Conservation (phyloP, 2,797 vertebrate species). For the Sebastolobus altivelis region DNA sequence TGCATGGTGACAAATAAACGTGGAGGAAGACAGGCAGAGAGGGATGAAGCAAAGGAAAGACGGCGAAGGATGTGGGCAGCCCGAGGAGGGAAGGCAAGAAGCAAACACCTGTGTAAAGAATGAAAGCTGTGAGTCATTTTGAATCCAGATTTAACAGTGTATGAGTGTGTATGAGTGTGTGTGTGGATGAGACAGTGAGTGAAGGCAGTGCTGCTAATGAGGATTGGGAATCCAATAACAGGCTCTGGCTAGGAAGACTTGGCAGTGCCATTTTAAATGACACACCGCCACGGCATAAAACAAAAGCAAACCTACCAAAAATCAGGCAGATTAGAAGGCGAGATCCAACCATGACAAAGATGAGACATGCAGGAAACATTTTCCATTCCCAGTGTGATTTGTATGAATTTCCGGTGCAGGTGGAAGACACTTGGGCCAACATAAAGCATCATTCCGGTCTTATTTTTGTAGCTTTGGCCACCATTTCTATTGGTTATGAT, state of each 20-base stretch:
- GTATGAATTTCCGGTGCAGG: slow-evolving; percentile 12
- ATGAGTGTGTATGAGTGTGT: slow-evolving; percentile 39
- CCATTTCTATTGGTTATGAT: not conserved
- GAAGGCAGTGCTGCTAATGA: slow-evolving; percentile 67
- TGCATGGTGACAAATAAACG: slow-evolving; percentile 70
- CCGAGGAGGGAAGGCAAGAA: slow-evolving; percentile 59
- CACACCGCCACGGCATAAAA: slow-evolving; percentile 48
- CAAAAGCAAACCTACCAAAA: slow-evolving; percentile 54
- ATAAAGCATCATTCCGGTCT: not conserved
- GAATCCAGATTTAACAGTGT: slow-evolving; percentile 60
- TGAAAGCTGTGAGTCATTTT: slow-evolving; percentile 69
- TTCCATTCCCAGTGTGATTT: slow-evolving; percentile 11
- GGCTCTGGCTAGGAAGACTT: slow-evolving; percentile 43
- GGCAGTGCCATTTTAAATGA: slow-evolving; percentile 66
- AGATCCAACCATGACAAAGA: slow-evolving; percentile 50
- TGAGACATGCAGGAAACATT: slow-evolving; percentile 40
- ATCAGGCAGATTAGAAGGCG: slow-evolving; percentile 42
- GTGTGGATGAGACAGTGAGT: slow-evolving; percentile 53
- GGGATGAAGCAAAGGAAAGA: slow-evolving; percentile 62
- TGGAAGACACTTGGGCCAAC: slow-evolving; percentile 7
- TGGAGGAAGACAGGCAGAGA: slow-evolving; percentile 71
- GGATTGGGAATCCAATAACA: slow-evolving; percentile 66
- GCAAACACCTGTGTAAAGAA: slow-evolving; percentile 70
- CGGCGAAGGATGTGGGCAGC: slow-evolving; percentile 70
- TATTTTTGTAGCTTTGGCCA: not conserved